A percentile compares a stretch with the other conserved stretches of the same genome.
Evolutionary conservation across 2,113 vertebrate genomes (phyloP).

Genomic region (Cariama cristata): DNA sequence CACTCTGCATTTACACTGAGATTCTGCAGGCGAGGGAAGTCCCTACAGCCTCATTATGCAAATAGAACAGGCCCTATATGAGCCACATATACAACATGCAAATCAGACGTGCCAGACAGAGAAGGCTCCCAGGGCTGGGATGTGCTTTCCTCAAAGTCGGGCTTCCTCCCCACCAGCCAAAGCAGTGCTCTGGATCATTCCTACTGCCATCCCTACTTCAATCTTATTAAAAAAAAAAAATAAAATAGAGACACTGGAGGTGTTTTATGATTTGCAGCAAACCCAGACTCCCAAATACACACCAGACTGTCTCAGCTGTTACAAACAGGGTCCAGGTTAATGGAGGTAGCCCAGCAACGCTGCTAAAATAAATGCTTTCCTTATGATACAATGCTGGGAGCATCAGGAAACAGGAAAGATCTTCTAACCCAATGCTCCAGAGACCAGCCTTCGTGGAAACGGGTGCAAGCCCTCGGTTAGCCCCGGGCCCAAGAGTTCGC

Average conservation of each 20-base stretch:
- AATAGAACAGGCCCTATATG: conserved; percentile 30
- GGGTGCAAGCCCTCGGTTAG: accelerated
- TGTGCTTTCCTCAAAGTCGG: not conserved
- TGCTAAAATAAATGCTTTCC: not conserved
- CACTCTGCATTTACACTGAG: not conserved
- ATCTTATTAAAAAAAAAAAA: not conserved
- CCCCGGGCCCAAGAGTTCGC: accelerated
- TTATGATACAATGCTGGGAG: not conserved
- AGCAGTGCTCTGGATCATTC: not conserved
- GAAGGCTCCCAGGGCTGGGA: conserved; percentile 62
- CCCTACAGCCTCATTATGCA: conserved; percentile 62
- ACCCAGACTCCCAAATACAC: not conserved
- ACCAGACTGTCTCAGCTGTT: not conserved
- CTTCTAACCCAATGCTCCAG: accelerated
- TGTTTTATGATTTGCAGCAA: not conserved
- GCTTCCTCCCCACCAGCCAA: not conserved
- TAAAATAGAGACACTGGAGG: not conserved
- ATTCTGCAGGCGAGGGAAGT: conserved; percentile 14
- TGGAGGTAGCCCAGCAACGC: not conserved
- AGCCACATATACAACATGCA: conserved; percentile 35
- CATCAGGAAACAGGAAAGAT: not conserved
- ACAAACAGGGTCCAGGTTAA: not conserved
- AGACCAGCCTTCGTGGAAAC: not conserved
- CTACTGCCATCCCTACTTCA: not conserved
- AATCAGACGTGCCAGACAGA: not conserved